These are phyloP conservation scores for Dryococelus australis DNA, from an alignment of 2,888 invertebrate genomes.

Conservation along the genomic window DNA sequence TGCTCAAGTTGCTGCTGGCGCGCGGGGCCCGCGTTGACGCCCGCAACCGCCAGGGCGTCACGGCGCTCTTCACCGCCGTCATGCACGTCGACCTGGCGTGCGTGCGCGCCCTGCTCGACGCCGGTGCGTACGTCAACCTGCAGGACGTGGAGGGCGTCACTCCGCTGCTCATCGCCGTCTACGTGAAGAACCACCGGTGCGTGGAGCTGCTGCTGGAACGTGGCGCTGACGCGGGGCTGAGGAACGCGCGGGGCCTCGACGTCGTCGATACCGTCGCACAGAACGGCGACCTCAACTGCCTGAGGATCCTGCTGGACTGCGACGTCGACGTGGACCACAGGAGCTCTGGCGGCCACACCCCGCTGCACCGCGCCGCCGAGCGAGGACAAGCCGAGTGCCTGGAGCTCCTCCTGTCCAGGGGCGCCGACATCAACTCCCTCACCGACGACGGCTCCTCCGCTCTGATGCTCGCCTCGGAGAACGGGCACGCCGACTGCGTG, in stretches of 20 bases:
- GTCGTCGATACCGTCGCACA: constrained; percentile 35
- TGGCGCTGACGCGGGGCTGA: constrained; percentile 27
- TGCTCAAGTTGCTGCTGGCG: constrained; percentile 32
- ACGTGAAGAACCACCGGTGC: neutral
- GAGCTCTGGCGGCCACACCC: constrained; percentile 31
- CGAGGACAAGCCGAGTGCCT: constrained; percentile 18
- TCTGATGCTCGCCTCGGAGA: constrained; percentile 35
- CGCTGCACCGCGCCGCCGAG: constrained; percentile 28
- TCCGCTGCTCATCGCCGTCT: constrained; percentile 29
- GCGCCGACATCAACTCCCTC: constrained; percentile 16
- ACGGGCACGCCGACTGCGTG: constrained; percentile 25
- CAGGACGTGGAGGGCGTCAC: constrained; percentile 28
- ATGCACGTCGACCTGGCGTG: constrained; percentile 30
- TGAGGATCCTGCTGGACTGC: constrained; percentile 29
- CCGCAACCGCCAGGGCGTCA: constrained; percentile 20
- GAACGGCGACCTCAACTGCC: neutral
- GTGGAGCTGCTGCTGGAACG: constrained; percentile 18
- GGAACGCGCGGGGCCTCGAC: constrained; percentile 24
- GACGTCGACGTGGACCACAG: constrained; percentile 45
- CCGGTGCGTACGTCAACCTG: constrained; percentile 20
- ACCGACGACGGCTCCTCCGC: constrained; percentile 34
- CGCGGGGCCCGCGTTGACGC: constrained; percentile 29
- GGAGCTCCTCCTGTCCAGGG: constrained; percentile 6
- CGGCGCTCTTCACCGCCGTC: constrained; percentile 25
- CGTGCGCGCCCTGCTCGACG: constrained; percentile 11